These are phyloP conservation scores for Ellobium chinense DNA, from an alignment of 2,888 invertebrate species.

Conservation along the genomic window DNA sequence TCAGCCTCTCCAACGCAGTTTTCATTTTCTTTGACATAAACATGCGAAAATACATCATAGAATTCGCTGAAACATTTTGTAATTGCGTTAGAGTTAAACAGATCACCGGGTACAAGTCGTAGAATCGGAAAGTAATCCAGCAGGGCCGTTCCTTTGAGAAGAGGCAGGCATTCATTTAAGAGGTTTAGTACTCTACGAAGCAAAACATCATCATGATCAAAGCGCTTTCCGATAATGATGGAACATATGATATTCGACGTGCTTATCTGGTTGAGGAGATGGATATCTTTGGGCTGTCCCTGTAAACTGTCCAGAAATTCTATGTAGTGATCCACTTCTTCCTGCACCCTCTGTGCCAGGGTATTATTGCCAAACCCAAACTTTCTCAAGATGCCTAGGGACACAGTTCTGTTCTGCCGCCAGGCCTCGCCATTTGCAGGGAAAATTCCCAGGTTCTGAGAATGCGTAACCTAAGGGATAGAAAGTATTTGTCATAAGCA, in stretches of 20 bases:
- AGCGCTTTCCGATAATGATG: neutral
- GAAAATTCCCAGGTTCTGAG: too few relatives aligned
- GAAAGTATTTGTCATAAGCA: too few relatives aligned
- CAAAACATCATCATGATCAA: neutral
- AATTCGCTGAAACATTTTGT: too few relatives aligned
- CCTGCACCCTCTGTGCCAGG: neutral
- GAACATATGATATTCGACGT: conserved; percentile 12
- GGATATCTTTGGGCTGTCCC: neutral
- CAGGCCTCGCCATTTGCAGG: neutral
- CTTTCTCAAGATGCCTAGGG: neutral
- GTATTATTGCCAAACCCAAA: conserved; percentile 14
- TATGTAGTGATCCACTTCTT: neutral
- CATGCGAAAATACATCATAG: too few relatives aligned
- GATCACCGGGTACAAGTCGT: neutral
- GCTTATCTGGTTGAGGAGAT: neutral
- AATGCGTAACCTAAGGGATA: too few relatives aligned
- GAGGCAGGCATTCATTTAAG: too few relatives aligned
- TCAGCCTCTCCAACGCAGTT: too few relatives aligned
- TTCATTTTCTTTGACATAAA: too few relatives aligned
- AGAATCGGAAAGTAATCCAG: too few relatives aligned
- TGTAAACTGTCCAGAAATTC: neutral
- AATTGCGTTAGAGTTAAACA: neutral
- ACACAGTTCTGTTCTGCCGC: neutral
- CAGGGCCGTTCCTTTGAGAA: too few relatives aligned
- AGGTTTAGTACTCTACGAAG: too few relatives aligned